These are phyloP conservation scores for Pungitius pungitius DNA, from an alignment of 2,113 vertebrate genomes.

Conservation along the genomic window DNA sequence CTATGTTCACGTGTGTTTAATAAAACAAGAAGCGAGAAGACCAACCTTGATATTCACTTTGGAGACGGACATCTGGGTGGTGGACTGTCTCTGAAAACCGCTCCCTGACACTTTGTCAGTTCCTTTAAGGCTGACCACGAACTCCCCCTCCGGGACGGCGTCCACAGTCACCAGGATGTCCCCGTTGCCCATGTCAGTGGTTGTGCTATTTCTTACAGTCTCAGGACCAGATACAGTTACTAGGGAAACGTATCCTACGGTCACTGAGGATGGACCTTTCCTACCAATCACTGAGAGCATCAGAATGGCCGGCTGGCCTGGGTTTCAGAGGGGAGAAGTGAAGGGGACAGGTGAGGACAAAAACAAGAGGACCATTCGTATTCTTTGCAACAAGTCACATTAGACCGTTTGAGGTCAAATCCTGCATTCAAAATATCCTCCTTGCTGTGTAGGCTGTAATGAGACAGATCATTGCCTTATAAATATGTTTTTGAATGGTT, in stretches of 20 bases:
- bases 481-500: too few species aligned
- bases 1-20: background rate
- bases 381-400: background rate
- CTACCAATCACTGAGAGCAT: conserved; percentile 77
- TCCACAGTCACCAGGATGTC: conserved; percentile 69
- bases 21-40: background rate
- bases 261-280: conserved; percentile 66
- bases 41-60: conserved; percentile 73
- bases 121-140: conserved; percentile 74
- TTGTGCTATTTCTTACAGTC: conserved; percentile 31
- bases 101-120: conserved; percentile 65
- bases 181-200: conserved; percentile 67
- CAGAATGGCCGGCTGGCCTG: conserved; percentile 67
- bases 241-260: conserved; percentile 60
- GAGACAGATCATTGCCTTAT: too few species aligned
- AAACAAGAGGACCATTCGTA: background rate
- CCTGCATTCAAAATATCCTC: too few species aligned
- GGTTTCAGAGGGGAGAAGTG: conserved; percentile 1
- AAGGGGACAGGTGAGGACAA: background rate
- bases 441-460: too few species aligned
- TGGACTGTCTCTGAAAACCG: conserved; percentile 79
- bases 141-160: conserved; percentile 69
- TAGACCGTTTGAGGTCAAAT: background rate
- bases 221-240: conserved; percentile 53
- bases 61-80: conserved; percentile 78